Evolutionary conservation across 2,113 vertebrate genomes (phyloP).

Genomic region (Arizona elegans): DNA sequence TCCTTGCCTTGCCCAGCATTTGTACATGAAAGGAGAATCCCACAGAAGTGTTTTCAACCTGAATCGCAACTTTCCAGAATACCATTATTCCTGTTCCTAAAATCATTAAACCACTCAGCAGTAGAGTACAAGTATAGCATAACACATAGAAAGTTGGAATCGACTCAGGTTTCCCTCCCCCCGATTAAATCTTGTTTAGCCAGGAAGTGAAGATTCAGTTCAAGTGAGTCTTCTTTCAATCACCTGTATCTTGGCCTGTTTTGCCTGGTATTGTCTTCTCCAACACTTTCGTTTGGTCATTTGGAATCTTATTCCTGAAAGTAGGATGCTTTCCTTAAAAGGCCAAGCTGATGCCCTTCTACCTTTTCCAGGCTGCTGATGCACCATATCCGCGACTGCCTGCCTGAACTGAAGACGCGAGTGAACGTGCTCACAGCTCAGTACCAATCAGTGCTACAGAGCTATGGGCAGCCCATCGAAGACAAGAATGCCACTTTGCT

Average conservation of each 20-base stretch:
- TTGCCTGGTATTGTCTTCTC: neutral
- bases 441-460: constrained; percentile 73
- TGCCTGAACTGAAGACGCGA: constrained; percentile 75
- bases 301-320: neutral
- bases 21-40: neutral
- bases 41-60: neutral
- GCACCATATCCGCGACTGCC: constrained; percentile 80
- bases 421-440: constrained; percentile 74
- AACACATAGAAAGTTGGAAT: neutral
- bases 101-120: neutral
- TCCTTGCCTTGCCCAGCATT: neutral
- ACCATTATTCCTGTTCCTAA: neutral
- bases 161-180: no score
- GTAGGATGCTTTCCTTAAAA: neutral
- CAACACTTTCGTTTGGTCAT: no score
- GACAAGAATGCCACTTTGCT: constrained; percentile 79
- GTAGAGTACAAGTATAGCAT: no score
- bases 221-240: neutral
- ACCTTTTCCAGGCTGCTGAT: constrained; percentile 64
- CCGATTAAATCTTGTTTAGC: neutral
- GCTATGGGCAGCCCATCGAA: constrained; percentile 77
- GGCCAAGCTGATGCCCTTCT: neutral
- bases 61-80: neutral
- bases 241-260: neutral
- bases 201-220: neutral